Percentiles rank a stretch among this genome's conserved stretches.
These are phyloP conservation scores for Chymomyza fuscimana DNA, from an alignment of 2,888 invertebrate genomes.

Conservation along the genomic window DNA sequence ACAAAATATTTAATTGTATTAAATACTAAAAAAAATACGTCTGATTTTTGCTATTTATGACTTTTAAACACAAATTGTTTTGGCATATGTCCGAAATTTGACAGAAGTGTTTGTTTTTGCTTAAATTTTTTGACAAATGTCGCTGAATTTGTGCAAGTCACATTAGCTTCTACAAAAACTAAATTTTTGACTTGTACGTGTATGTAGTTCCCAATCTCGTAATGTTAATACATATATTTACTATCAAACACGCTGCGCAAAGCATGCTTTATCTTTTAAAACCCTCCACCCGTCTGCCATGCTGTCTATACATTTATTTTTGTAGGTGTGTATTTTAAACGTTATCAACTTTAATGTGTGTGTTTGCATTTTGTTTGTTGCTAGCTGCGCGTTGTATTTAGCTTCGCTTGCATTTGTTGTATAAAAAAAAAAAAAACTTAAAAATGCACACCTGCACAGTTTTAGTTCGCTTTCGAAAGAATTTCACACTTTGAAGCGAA, in stretches of 20 bases:
- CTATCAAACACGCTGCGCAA: not conserved
- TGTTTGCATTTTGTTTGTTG: slow-evolving; percentile 58
- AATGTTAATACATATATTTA: not conserved
- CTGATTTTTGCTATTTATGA: no score
- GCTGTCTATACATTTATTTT: not conserved
- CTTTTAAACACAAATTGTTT: not conserved
- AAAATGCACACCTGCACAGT: slow-evolving; percentile 60
- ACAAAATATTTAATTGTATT: no score
- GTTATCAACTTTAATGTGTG: slow-evolving; percentile 32
- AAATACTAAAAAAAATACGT: no score
- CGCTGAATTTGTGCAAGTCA: no score
- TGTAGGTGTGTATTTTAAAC: not conserved
- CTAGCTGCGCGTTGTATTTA: slow-evolving; percentile 32
- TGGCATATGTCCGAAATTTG: not conserved
- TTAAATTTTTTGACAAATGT: not conserved
- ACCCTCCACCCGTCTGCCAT: no score
- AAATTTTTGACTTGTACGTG: no score
- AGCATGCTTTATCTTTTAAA: not conserved
- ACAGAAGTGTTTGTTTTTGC: not conserved
- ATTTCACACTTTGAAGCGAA: slow-evolving; percentile 58
- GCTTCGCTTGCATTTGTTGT: not conserved
- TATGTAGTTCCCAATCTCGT: no score
- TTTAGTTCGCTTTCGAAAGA: slow-evolving; percentile 36
- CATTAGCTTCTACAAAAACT: no score
- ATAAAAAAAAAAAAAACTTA: not conserved